Evolutionary conservation across 2,888 invertebrate species (phyloP).

Genomic region (Caenorhabditis uteleia): DNA sequence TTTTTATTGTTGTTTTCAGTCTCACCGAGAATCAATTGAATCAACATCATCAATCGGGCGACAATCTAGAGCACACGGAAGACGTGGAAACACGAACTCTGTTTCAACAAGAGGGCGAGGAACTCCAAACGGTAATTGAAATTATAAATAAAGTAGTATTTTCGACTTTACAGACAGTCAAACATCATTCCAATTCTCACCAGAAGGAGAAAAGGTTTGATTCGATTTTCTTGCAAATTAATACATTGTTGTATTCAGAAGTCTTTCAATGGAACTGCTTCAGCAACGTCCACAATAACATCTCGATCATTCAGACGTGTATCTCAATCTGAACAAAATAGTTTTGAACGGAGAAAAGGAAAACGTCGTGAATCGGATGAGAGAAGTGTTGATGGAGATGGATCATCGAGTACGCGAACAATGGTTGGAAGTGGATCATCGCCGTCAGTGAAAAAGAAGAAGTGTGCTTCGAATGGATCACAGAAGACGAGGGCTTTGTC

Average conservation of each 20-base stretch:
- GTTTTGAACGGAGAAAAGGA: conserved; percentile 3
- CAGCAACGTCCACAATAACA: conserved; percentile 10
- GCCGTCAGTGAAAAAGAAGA: conserved; percentile 14
- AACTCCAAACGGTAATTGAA: too few relatives aligned
- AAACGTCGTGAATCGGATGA: neutral
- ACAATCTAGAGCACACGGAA: conserved; percentile 16
- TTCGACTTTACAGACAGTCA: conserved; percentile 21
- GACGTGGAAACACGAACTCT: conserved; percentile 29
- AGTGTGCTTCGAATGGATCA: neutral
- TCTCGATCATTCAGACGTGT: conserved; percentile 15
- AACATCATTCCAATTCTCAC: conserved; percentile 21
- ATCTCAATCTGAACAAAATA: conserved; percentile 26
- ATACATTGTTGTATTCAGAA: neutral
- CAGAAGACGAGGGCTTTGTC: neutral
- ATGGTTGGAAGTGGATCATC: conserved; percentile 8
- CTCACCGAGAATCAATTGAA: conserved; percentile 4
- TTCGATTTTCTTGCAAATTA: neutral
- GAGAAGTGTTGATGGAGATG: neutral
- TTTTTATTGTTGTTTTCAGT: conserved; percentile 1
- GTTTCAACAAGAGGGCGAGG: neutral
- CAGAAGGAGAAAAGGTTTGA: conserved; percentile 8
- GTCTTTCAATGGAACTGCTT: neutral
- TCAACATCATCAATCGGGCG: conserved; percentile 31
- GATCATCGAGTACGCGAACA: neutral
- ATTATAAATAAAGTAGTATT: too few relatives aligned